Evolutionary conservation across 2,797 vertebrate genomes (phyloP).

Genomic region (Lithobates pipiens): DNA sequence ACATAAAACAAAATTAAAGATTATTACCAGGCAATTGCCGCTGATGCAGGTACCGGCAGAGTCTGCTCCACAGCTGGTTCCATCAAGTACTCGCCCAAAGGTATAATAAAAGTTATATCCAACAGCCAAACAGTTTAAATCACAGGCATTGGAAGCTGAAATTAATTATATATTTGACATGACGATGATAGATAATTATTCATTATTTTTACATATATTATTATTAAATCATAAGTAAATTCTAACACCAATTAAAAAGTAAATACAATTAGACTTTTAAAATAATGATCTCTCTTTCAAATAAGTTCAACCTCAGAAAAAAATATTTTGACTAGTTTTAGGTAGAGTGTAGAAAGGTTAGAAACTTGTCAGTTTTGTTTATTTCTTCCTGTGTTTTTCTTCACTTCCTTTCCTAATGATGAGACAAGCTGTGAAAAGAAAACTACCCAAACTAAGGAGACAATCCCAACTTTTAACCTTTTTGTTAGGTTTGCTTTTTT

Average conservation of each 20-base stretch:
- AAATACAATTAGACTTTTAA: too few species aligned
- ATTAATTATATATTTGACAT: neutral
- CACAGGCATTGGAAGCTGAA: constrained; percentile 76
- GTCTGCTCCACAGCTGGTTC: constrained; percentile 73
- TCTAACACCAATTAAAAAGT: neutral
- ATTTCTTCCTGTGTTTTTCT: too few species aligned
- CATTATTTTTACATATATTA: neutral
- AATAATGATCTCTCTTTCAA: too few species aligned
- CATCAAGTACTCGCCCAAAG: constrained; percentile 80
- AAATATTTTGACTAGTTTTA: too few species aligned
- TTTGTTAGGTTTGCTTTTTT: too few species aligned
- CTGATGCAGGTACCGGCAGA: constrained; percentile 72
- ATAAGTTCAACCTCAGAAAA: too few species aligned
- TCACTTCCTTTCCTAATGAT: too few species aligned
- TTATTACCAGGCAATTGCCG: constrained; percentile 75
- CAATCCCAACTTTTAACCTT: too few species aligned
- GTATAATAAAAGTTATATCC: constrained; percentile 81
- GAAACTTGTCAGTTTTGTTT: too few species aligned
- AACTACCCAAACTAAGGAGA: too few species aligned
- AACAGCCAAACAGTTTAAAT: constrained; percentile 79
- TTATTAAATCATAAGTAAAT: neutral
- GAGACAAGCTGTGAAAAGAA: too few species aligned
- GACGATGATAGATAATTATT: neutral
- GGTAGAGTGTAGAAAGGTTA: too few species aligned
- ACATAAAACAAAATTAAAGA: neutral